Evolutionary conservation across 2,888 invertebrate genomes (phyloP), one percentile per base, ranked within the genome.

Genomic region (Lepetodrilus schrolli): DNA sequence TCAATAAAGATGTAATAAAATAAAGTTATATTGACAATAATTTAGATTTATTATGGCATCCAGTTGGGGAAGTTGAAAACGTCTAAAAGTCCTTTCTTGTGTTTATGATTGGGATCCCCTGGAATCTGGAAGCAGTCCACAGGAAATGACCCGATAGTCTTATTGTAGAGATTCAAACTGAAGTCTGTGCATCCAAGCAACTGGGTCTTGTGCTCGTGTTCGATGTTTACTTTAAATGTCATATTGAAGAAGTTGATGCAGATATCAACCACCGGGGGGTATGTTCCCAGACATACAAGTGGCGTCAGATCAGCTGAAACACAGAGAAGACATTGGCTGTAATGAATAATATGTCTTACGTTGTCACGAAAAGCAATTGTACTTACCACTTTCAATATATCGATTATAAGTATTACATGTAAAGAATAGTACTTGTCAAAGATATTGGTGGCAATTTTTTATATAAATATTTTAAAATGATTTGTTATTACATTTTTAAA

Each of bases 101-200:
- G 70, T 23, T 78, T 76, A 37, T 78, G 74, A 38, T 80, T 78
- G 26, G 78, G 80, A 70, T 82, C 80, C 7, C 84, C 84, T 0
- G 87, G 87, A 71, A 87, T 86, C 77, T 86, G 81, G 77, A 87
- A 87, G 72, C 86, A 87, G 50, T 84, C 86, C 0, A 87, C 84
- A 1, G 87, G 86, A 65, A 85, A 84, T 4, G 81, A 80, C 30
- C 84, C 84, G 10, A 86, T 83, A 13, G 86, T 86, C 66, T 79
- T 81, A 69, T 86, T 86, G 68, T 82, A 86, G 5, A 87, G 74
- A 43, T 83, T 86, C 26, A 87, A 76, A 30, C 82, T 83, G 66
- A 82, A 82, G 72, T 86, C 84, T 38, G 83, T 75, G 70, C 86
- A 86, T 13, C 87, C 87, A 0, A 82, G 76, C 13, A 87, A 77